Conservation (phyloP, 1,140 invertebrate species). For the Caerostris darwini region DNA sequence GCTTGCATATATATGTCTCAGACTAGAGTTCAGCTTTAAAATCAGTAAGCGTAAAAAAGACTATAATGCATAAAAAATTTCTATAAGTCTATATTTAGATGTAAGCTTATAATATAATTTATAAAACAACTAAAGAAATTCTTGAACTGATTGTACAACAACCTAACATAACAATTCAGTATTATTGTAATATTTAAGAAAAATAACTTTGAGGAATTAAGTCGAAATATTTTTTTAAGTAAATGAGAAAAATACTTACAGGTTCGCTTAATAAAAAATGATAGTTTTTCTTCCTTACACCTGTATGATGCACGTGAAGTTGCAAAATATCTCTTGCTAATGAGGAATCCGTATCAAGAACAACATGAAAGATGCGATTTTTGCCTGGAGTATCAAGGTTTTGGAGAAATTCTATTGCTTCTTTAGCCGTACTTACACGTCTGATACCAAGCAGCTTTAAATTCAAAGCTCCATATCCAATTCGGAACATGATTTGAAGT, state of each 20-base stretch:
- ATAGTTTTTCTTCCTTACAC: constrained; percentile 47
- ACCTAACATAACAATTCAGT: too few species aligned
- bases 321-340: constrained; percentile 55
- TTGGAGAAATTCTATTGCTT: constrained; percentile 51
- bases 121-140: too few species aligned
- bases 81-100: too few species aligned
- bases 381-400: constrained; percentile 33
- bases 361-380: constrained; percentile 28
- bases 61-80: too few species aligned
- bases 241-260: constrained; percentile 49
- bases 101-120: too few species aligned
- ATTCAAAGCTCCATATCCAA: constrained; percentile 48
- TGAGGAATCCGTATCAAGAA: constrained; percentile 30
- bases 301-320: constrained; percentile 43
- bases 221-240: too few species aligned
- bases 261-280: constrained; percentile 64
- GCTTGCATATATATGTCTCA: too few species aligned
- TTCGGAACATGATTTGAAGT: constrained; percentile 59
- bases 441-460: constrained; percentile 20
- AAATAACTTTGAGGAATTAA: too few species aligned
- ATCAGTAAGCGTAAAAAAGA: too few species aligned
- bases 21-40: too few species aligned
- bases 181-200: too few species aligned
- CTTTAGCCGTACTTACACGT: not conserved
- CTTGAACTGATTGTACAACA: too few species aligned